Evolutionary conservation across 2,797 vertebrate species (phyloP).

Genomic region (Callimico goeldii): DNA sequence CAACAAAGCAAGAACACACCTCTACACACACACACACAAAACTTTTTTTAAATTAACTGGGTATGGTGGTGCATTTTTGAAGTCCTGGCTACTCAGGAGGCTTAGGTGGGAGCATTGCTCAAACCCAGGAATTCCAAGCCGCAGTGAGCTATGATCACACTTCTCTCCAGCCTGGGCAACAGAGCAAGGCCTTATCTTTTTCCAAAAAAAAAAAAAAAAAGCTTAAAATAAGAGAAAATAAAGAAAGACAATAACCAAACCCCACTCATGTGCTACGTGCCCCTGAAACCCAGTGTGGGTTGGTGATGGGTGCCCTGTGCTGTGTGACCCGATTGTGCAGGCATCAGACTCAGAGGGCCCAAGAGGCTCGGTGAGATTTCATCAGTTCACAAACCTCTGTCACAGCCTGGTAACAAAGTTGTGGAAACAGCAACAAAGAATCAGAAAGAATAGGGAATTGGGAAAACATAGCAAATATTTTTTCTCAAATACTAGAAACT

Average conservation of each 20-base stretch:
- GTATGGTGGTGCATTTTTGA: no score
- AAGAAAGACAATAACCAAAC: background rate
- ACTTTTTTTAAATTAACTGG: no score
- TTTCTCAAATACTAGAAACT: conserved; percentile 1
- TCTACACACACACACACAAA: no score
- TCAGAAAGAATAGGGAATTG: background rate
- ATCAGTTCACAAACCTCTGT: background rate
- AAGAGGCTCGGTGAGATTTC: background rate
- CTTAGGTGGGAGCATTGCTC: no score
- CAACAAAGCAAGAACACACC: no score
- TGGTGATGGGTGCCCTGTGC: accelerated
- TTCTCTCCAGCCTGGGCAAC: no score
- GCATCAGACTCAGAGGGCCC: background rate
- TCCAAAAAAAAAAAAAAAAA: background rate
- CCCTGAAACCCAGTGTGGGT: accelerated
- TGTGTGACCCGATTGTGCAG: accelerated
- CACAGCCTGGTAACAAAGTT: background rate
- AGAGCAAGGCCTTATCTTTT: no score
- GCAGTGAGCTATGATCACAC: no score
- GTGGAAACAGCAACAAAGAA: background rate
- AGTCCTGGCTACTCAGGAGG: no score
- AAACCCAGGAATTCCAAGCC: no score
- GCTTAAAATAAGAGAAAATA: background rate
- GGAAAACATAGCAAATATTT: background rate
- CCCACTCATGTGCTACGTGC: background rate